Evolutionary conservation across 2,888 invertebrate genomes (phyloP).

Genomic region (Acheta domesticus): DNA sequence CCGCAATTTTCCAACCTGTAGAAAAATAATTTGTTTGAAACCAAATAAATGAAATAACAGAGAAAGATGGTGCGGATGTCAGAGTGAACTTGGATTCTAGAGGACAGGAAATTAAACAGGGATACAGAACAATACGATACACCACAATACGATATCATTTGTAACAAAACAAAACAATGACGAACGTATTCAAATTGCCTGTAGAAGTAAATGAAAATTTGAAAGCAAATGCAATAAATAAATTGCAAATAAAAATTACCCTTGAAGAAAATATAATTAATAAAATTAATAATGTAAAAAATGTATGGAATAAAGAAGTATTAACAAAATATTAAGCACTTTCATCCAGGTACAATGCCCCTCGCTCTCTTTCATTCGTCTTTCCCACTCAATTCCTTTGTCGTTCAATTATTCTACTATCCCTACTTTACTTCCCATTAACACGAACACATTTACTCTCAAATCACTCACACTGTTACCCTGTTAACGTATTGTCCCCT

Average conservation of each 20-base stretch:
- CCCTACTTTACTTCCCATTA: no score
- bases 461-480: background rate
- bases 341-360: background rate
- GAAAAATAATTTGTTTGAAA: slow-evolving; percentile 47
- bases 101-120: slow-evolving; percentile 1
- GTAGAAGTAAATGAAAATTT: slow-evolving; percentile 30
- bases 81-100: background rate
- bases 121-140: background rate
- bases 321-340: background rate
- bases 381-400: no score
- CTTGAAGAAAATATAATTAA: slow-evolving; percentile 24
- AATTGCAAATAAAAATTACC: slow-evolving; percentile 33
- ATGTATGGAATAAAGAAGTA: slow-evolving; percentile 20
- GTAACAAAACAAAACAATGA: slow-evolving; percentile 6
- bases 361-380: no score
- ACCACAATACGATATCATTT: slow-evolving; percentile 3
- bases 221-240: slow-evolving; percentile 29
- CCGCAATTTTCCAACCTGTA: slow-evolving; percentile 70
- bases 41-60: slow-evolving; percentile 39
- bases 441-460: no score
- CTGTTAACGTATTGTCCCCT: background rate
- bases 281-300: slow-evolving; percentile 18
- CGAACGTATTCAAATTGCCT: slow-evolving; percentile 22
- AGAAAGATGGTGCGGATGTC: slow-evolving; percentile 31
- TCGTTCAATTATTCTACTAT: no score